Evolutionary conservation across 1,140 invertebrate genomes (phyloP).

Genomic region (Babylonia areolata): DNA sequence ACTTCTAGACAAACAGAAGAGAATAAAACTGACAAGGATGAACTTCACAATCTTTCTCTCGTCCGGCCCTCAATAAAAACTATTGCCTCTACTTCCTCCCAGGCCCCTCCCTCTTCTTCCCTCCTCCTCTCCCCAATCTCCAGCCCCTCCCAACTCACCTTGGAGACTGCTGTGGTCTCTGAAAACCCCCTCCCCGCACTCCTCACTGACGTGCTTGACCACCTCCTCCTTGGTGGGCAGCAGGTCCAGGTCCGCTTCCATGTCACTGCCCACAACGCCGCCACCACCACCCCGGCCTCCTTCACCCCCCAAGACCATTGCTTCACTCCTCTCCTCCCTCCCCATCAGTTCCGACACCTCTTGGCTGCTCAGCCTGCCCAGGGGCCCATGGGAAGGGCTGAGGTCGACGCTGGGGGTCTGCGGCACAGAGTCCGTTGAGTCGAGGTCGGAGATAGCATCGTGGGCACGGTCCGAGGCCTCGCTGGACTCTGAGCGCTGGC

Average conservation of each 20-base stretch:
- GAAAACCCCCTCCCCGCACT: not conserved
- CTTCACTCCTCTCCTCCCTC: not conserved
- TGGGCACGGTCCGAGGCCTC: conserved; percentile 35
- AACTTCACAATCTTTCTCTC: no score
- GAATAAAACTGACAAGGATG: no score
- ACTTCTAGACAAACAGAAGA: no score
- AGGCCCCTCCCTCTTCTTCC: not conserved
- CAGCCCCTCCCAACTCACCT: not conserved
- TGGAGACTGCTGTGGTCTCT: not conserved
- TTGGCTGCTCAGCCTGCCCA: not conserved
- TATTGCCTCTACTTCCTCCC: not conserved
- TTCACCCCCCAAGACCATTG: not conserved
- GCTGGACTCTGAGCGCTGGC: conserved; percentile 52
- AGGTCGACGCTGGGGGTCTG: conserved; percentile 19
- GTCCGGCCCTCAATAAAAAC: no score
- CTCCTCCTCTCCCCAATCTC: not conserved
- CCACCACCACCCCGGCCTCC: not conserved
- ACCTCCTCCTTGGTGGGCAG: conserved; percentile 67
- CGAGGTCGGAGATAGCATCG: conserved; percentile 44
- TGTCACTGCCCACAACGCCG: conserved; percentile 16
- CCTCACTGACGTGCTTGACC: conserved; percentile 19
- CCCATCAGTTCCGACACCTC: not conserved
- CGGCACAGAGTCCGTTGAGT: conserved; percentile 50
- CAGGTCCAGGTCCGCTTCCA: conserved; percentile 66
- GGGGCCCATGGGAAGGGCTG: conserved; percentile 38